Evolutionary conservation across 2,888 invertebrate species (phyloP).

Genomic region (Torymus texanus): DNA sequence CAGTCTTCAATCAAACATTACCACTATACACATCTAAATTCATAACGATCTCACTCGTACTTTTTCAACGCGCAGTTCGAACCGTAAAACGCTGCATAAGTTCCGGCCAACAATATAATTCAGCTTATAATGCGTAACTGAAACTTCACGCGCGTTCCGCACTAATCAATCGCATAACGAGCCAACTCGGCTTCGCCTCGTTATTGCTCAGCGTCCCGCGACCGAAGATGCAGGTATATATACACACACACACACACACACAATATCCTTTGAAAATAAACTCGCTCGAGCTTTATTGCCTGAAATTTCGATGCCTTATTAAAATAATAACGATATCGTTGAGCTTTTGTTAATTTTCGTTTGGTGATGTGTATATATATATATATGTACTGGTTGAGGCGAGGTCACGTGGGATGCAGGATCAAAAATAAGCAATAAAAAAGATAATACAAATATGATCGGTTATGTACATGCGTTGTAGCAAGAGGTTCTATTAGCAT

Average conservation of each 20-base stretch:
- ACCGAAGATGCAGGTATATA: background rate
- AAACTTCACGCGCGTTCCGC: constrained; percentile 13
- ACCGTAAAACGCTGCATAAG: constrained; percentile 7
- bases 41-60: too few species aligned
- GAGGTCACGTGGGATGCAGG: too few species aligned
- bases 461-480: too few species aligned
- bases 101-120: constrained; percentile 1
- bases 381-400: too few species aligned
- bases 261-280: background rate
- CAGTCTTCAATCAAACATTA: too few species aligned
- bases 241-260: too few species aligned
- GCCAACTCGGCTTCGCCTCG: background rate
- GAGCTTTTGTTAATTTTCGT: background rate
- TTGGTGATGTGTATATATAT: background rate
- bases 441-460: too few species aligned
- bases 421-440: too few species aligned
- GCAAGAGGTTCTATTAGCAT: too few species aligned
- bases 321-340: background rate
- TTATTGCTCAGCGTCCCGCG: constrained; percentile 1
- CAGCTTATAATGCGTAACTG: constrained; percentile 24
- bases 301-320: constrained; percentile 1
- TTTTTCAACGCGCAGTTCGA: constrained; percentile 6
- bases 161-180: constrained; percentile 35
- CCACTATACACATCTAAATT: too few species aligned
- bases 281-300: constrained; percentile 9